phyloP scores from a whole-genome alignment of 2,888 invertebrate species.

The Silvanus unidentatus region DNA sequence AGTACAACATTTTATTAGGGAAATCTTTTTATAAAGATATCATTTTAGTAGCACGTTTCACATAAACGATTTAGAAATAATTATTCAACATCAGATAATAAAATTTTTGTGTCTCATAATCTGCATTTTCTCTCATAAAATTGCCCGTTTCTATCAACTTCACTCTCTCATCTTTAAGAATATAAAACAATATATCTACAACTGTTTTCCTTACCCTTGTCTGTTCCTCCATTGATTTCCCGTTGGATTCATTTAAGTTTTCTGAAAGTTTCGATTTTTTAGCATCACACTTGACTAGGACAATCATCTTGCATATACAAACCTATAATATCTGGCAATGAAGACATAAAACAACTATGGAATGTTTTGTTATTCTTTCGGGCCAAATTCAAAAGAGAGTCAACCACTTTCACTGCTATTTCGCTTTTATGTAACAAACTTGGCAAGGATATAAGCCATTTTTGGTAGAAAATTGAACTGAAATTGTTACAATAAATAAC shows the following conservation, averaged over 20 bases:
- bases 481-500: conserved; percentile 16
- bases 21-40: conserved; percentile 20
- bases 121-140: no score
- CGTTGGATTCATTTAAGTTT: no score
- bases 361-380: conserved; percentile 48
- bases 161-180: conserved; percentile 7
- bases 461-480: conserved; percentile 42
- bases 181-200: conserved; percentile 23
- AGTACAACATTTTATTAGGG: conserved; percentile 22
- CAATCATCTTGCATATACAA: no score
- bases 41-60: conserved; percentile 15
- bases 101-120: no score
- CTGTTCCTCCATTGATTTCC: conserved; percentile 10
- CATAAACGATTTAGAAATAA: not conserved
- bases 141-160: no score
- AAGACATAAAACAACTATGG: not conserved
- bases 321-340: no score
- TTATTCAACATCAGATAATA: no score
- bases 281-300: no score
- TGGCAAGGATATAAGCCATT: conserved; percentile 54
- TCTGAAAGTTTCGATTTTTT: no score
- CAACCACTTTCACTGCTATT: conserved; percentile 50
- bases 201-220: conserved; percentile 20
- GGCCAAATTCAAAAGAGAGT: conserved; percentile 55
- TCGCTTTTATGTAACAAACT: conserved; percentile 51